Percentiles rank a stretch among this genome's conserved stretches.
Evolutionary conservation across 92 coral and sea anemone genomes (phyloP).

Genomic region (Actinernus sp.): DNA sequence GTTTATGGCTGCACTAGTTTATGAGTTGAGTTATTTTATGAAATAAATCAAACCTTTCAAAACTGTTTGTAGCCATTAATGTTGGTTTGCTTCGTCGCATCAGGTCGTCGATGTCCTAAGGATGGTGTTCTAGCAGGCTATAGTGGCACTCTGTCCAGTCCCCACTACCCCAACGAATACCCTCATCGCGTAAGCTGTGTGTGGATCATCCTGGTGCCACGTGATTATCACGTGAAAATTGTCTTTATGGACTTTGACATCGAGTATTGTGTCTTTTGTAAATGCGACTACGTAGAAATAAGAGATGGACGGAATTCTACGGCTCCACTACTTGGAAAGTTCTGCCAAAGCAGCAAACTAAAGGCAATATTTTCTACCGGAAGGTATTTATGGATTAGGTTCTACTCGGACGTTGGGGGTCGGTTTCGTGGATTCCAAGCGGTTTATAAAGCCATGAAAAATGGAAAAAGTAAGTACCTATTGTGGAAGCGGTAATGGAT

Average conservation of each 20-base stretch:
- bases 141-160: conserved; percentile 29
- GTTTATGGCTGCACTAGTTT: no score
- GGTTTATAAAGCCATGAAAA: conserved; percentile 29
- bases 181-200: conserved; percentile 42
- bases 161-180: conserved; percentile 35
- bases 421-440: conserved; percentile 46
- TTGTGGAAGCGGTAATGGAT: background rate
- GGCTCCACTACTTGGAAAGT: conserved; percentile 33
- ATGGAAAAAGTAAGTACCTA: conserved; percentile 24
- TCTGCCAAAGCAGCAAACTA: conserved; percentile 21
- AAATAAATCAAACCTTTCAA: no score
- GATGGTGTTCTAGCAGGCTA: conserved; percentile 28
- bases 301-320: conserved; percentile 37
- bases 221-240: conserved; percentile 21
- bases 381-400: conserved; percentile 27
- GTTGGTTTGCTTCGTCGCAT: no score
- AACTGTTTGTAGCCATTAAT: no score
- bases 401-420: conserved; percentile 46
- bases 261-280: conserved; percentile 41
- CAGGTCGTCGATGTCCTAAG: conserved; percentile 35
- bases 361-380: conserved; percentile 30
- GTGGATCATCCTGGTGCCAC: conserved; percentile 36
- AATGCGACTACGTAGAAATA: conserved; percentile 42
- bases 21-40: no score
- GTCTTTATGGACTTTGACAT: conserved; percentile 32